Conservation (phyloP, 2,113 vertebrate species). For the Syngnathus scovelli region DNA sequence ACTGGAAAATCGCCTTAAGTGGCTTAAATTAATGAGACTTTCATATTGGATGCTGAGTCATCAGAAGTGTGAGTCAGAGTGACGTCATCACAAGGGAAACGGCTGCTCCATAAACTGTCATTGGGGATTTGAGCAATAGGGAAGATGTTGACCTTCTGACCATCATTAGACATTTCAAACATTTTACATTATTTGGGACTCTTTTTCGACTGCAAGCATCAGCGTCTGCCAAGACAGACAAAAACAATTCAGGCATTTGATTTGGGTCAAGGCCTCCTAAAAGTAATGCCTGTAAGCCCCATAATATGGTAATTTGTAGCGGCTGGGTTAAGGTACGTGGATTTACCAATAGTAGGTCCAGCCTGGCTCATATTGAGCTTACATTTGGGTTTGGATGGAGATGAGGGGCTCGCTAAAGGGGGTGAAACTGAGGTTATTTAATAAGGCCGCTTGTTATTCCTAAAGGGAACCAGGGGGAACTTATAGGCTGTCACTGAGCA, state of each 20-base stretch:
- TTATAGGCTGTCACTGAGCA: slow-evolving; percentile 70
- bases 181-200: slow-evolving; percentile 11
- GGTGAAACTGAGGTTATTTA: slow-evolving; percentile 64
- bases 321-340: slow-evolving; percentile 55
- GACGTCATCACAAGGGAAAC: slow-evolving; percentile 46
- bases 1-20: slow-evolving; percentile 70
- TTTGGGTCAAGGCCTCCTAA: slow-evolving; percentile 57
- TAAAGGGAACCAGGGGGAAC: slow-evolving; percentile 61
- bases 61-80: slow-evolving; percentile 44
- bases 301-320: slow-evolving; percentile 72
- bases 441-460: slow-evolving; percentile 68
- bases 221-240: slow-evolving; percentile 43
- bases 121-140: slow-evolving; percentile 28
- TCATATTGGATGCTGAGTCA: slow-evolving; percentile 62
- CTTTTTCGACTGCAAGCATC: slow-evolving; percentile 16
- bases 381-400: slow-evolving; percentile 48
- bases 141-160: slow-evolving; percentile 40
- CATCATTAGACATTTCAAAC: slow-evolving; percentile 22
- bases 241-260: slow-evolving; percentile 51
- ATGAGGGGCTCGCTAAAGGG: slow-evolving; percentile 32
- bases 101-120: slow-evolving; percentile 52
- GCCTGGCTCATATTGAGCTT: slow-evolving; percentile 52
- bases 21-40: slow-evolving; percentile 64
- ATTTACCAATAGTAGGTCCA: slow-evolving; percentile 58
- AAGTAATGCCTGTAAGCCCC: slow-evolving; percentile 70